A percentile compares a stretch with the other conserved stretches of the same genome.
phyloP scores from a whole-genome alignment of 2,888 invertebrate species.

The Apantesis nais region DNA sequence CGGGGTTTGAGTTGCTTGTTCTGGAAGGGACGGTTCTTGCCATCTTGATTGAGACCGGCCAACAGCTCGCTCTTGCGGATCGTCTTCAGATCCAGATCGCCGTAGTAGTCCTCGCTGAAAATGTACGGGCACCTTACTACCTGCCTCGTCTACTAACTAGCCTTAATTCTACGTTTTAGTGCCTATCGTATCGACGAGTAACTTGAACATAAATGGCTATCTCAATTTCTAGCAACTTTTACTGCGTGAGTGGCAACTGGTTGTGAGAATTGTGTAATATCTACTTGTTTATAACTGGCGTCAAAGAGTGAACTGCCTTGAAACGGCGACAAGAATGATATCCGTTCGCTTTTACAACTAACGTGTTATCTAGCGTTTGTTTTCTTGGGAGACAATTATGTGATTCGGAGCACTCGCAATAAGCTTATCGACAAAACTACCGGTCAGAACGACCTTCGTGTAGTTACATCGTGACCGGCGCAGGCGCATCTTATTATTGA shows the following conservation, averaged over 20 bases:
- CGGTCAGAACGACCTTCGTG: conserved; percentile 59
- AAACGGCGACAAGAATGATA: conserved; percentile 72
- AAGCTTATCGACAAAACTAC: conserved; percentile 48
- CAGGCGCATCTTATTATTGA: conserved; percentile 51
- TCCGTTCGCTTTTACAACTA: conserved; percentile 74
- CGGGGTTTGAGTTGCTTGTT: conserved; percentile 84
- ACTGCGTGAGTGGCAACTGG: conserved; percentile 64
- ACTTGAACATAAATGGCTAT: conserved; percentile 59
- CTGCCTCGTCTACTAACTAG: conserved; percentile 66
- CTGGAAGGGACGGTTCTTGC: conserved; percentile 74
- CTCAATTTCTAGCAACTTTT: conserved; percentile 75
- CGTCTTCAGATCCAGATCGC: conserved; percentile 97
- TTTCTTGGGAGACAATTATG: conserved; percentile 52
- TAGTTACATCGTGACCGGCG: conserved; percentile 44
- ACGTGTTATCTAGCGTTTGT: conserved; percentile 67
- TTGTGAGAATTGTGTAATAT: conserved; percentile 77
- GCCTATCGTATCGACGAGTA: conserved; percentile 42
- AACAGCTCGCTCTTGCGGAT: conserved; percentile 97
- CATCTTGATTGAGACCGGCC: conserved; percentile 90
- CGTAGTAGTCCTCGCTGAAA: conserved; percentile 98
- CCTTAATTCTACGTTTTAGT: conserved; percentile 60
- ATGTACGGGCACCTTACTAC: conserved; percentile 82
- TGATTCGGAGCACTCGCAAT: conserved; percentile 57
- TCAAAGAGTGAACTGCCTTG: conserved; percentile 79
- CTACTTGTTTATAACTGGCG: conserved; percentile 67